Base-by-base conservation (phyloP, 2,797 vertebrate genomes). In the Rachycentron canadum region DNA sequence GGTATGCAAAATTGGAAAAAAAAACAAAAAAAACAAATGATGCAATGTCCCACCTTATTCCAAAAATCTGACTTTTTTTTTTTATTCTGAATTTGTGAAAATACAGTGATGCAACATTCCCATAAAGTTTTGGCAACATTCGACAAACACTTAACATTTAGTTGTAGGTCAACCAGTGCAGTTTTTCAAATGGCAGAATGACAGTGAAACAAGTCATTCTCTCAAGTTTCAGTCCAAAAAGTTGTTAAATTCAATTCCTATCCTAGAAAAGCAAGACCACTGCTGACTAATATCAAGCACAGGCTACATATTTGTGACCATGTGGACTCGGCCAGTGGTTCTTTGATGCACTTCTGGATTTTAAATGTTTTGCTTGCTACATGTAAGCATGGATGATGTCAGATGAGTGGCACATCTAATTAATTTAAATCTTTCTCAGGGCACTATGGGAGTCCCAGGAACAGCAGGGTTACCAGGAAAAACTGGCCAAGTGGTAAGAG, bases 401-500 rank as follows among this genome's bases (percentile, higher is more conserved):
- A 40, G 63, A 32, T 30, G 7, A 61, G 16, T 52, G 30, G 2
- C 28, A 72, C 4, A 41, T 66, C 4, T 65, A 41, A 81, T 64
- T 19, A n/a, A 47, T 69, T 66, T 2, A 12, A 71, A 55, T 21
- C 75, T 32, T 72, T 90, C 86, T 73, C 86, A 99, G 97, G 98
- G 98, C 69, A 93, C 96, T 78, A 81, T 69, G 14, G 98, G 97
- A 67, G 90, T 89, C 70, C 94, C 94, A 79, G 98, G 98, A 84
- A 93, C 92, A 43, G 86, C 89, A 88, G 98, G 98, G 60, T 84
- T 92, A 52, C 90, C 93, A 36, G 98, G 98, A 88, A 93, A 95
- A 92, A 93, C 95, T 84, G 98, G 98, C 25, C 95, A 95, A 94
- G 88, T 90, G 96, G 98, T 93, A 96, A 93, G 94, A 13, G 12